Base-by-base conservation (phyloP, 2,888 invertebrate genomes). In the Cheilosia pagana region DNA sequence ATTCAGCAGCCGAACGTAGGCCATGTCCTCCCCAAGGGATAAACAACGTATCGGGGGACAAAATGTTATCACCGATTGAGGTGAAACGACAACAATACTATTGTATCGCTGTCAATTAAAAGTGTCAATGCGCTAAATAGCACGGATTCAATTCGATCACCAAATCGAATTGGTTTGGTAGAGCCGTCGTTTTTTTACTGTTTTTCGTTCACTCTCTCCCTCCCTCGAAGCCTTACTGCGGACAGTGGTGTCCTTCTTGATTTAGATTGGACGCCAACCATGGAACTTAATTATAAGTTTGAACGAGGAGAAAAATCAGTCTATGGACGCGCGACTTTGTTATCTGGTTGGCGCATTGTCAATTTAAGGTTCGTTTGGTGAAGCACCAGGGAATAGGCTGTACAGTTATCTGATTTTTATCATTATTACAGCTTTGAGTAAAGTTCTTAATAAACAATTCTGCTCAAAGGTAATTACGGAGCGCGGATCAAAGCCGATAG, bases 31-130 rank as follows among this genome's bases (percentile, higher is more conserved):
- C 41, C 50, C 41, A 8, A 10, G 65, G 75, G 65, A 35, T 31
- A n/a, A 8, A 12, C 35, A 57, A 50, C 4, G 14, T 67, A 50
- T 31, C 65, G n/a, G 41, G 65, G 65, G 75, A 67, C 57, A 50
- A 50, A 75, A 41, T 53, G 60, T 77, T 70, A 77, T 77, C 77
- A 70, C 53, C 62, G 68, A 70, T 77, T 77, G 39, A 68, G 39
- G 53, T 45, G 68, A 68, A 68, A 53, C 55, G 68, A 68, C 68
- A 60, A 68, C 77, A 68, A 77, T 77, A 60, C 77, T 53, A 77
- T 77, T 77, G 68, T 77, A 70, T 68, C 45, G 52, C 68, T 53
- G 68, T 77, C 77, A 77, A 77, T 77, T 70, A 77, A 77, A 77
- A 77, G 60, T 70, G 77, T 77, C 77, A 77, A 62, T 50, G 77